Conservation (phyloP, 2,888 invertebrate genomes). For the Calameuta pallipes region DNA sequence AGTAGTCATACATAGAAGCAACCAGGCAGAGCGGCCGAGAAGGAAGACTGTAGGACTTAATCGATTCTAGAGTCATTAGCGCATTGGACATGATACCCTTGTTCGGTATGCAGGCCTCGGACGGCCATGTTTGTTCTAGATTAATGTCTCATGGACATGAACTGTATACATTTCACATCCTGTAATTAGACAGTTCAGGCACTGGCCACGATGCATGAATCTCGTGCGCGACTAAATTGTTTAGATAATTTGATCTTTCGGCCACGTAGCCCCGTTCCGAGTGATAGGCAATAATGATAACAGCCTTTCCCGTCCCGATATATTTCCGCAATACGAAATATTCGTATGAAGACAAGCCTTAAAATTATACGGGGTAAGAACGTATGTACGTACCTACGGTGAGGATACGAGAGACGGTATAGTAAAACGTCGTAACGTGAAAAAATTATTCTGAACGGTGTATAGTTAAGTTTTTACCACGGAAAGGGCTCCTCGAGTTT, state of each 20-base stretch:
- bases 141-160: constrained; percentile 57
- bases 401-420: not conserved
- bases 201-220: constrained; percentile 9
- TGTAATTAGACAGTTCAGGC: constrained; percentile 53
- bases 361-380: not conserved
- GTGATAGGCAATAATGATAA: not conserved
- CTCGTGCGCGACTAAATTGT: not conserved
- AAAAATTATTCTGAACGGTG: not conserved
- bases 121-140: constrained; percentile 58
- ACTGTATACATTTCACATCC: constrained; percentile 49
- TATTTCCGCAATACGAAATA: not conserved
- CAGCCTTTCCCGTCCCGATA: not conserved
- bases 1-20: not conserved
- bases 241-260: not conserved
- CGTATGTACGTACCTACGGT: not conserved
- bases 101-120: constrained; percentile 23
- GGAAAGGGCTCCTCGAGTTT: not conserved
- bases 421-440: not conserved
- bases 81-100: constrained; percentile 52
- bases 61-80: constrained; percentile 62
- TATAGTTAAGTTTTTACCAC: not conserved
- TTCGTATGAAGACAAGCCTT: not conserved
- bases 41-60: constrained; percentile 35
- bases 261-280: not conserved
- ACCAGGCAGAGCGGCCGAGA: constrained; percentile 14